Conservation (phyloP, 1,140 invertebrate species). For the Colletes gigas region DNA sequence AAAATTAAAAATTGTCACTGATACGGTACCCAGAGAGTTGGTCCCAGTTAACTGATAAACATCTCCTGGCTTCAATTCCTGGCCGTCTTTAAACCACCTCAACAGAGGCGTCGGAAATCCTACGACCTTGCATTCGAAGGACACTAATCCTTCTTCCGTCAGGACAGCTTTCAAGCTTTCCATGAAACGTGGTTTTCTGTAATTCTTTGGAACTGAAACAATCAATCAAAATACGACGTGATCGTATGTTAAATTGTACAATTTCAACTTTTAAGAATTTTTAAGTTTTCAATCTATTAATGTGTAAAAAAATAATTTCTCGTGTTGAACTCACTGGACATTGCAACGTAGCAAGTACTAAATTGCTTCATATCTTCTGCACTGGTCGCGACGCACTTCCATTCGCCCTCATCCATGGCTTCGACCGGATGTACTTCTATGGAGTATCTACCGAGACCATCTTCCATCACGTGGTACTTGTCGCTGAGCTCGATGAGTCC, state of each 20-base stretch:
- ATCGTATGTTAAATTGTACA: too few species aligned
- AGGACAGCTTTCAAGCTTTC: conserved; percentile 93
- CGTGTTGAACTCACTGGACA: conserved; percentile 88
- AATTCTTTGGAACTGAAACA: conserved; percentile 90
- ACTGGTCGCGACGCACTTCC: conserved; percentile 92
- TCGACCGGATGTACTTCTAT: conserved; percentile 88
- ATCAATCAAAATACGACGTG: background rate
- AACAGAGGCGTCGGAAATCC: conserved; percentile 93
- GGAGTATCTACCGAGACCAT: conserved; percentile 90
- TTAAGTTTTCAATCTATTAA: too few species aligned
- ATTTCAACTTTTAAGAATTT: too few species aligned
- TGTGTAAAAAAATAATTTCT: too few species aligned
- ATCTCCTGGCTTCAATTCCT: conserved; percentile 94
- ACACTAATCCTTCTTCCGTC: conserved; percentile 94
- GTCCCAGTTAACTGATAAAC: conserved; percentile 95
- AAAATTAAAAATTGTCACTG: background rate
- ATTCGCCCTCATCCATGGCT: conserved; percentile 91
- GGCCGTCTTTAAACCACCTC: conserved; percentile 95
- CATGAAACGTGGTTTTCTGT: conserved; percentile 93
- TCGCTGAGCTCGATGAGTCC: conserved; percentile 86
- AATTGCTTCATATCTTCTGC: conserved; percentile 87
- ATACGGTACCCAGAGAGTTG: conserved; percentile 86
- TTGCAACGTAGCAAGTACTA: conserved; percentile 86
- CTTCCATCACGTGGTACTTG: conserved; percentile 87
- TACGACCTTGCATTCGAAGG: conserved; percentile 96